phyloP scores from a whole-genome alignment of 1,140 invertebrate species.

The Bradynema listronoti region DNA sequence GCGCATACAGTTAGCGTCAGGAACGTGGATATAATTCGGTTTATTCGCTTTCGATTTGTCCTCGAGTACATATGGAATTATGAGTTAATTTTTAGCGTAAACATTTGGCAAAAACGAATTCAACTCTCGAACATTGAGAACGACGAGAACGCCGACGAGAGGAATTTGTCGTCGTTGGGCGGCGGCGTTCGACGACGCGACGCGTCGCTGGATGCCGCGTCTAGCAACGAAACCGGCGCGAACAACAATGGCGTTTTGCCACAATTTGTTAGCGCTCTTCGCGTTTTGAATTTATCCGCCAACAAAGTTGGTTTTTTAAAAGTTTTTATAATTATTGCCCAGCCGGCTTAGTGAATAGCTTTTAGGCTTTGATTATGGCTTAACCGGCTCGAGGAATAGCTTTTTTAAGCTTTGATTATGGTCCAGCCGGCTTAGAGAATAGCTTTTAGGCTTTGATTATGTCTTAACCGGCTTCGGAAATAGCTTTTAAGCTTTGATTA shows the following conservation, averaged over 20 bases:
- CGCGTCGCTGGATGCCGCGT: slow-evolving; percentile 10
- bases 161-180: slow-evolving; percentile 53
- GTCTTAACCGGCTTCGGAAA: no score
- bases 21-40: background rate
- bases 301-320: slow-evolving; percentile 69
- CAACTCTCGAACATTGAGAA: slow-evolving; percentile 56
- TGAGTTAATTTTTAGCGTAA: slow-evolving; percentile 35
- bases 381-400: no score
- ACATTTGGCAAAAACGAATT: slow-evolving; percentile 53
- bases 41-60: no score
- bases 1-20: background rate
- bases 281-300: slow-evolving; percentile 76
- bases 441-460: no score
- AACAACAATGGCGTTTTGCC: background rate
- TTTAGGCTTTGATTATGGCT: no score
- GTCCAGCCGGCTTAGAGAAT: no score
- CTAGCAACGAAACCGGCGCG: slow-evolving; percentile 15
- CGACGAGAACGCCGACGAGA: slow-evolving; percentile 52
- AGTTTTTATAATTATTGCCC: no score
- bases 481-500: no score
- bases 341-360: no score
- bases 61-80: no score
- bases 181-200: slow-evolving; percentile 14
- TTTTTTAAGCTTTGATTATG: no score
- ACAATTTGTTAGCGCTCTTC: slow-evolving; percentile 62